Percentiles rank a stretch among this genome's conserved stretches.
Conservation (phyloP, 2,888 invertebrate species). For the Emmelina monodactyla region DNA sequence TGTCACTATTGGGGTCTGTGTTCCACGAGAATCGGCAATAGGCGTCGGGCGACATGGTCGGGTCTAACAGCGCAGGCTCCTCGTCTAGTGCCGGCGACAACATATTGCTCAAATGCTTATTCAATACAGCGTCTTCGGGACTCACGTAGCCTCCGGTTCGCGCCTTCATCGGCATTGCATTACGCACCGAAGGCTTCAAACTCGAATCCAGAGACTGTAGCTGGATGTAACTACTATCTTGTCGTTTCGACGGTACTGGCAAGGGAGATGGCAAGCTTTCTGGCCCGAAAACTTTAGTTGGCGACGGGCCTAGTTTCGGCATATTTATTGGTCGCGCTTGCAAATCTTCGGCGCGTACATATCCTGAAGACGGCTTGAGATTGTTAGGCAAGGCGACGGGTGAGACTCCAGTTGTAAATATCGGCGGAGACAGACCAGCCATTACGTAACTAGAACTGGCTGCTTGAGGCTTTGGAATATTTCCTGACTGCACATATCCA, state of each 20-base stretch:
- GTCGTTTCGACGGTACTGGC: conserved; percentile 39
- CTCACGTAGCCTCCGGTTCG: conserved; percentile 47
- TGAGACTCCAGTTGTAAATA: conserved; percentile 41
- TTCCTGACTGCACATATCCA: conserved; percentile 38
- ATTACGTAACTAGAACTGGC: conserved; percentile 50
- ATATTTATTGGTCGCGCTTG: conserved; percentile 41
- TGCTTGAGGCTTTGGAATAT: conserved; percentile 22
- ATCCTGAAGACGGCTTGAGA: conserved; percentile 39
- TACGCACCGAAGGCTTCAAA: conserved; percentile 41
- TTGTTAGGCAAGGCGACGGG: conserved; percentile 25
- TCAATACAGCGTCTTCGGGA: conserved; percentile 47
- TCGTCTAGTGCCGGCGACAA: conserved; percentile 39
- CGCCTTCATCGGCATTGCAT: conserved; percentile 35
- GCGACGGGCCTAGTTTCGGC: conserved; percentile 36
- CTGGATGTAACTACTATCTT: conserved; percentile 51
- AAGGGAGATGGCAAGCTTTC: conserved; percentile 54
- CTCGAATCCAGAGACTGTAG: conserved; percentile 48
- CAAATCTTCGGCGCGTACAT: conserved; percentile 44
- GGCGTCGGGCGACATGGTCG: conserved; percentile 57
- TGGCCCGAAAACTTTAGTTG: conserved; percentile 38
- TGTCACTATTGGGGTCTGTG: conserved; percentile 53
- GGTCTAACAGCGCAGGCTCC: conserved; percentile 49
- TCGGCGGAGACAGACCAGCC: conserved; percentile 45
- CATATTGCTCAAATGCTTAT: conserved; percentile 52
- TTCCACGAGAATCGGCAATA: conserved; percentile 63